Percentiles rank a stretch among this genome's conserved stretches.
These are phyloP conservation scores for Elegia similella DNA, from an alignment of 2,888 invertebrate species.

Conservation along the genomic window DNA sequence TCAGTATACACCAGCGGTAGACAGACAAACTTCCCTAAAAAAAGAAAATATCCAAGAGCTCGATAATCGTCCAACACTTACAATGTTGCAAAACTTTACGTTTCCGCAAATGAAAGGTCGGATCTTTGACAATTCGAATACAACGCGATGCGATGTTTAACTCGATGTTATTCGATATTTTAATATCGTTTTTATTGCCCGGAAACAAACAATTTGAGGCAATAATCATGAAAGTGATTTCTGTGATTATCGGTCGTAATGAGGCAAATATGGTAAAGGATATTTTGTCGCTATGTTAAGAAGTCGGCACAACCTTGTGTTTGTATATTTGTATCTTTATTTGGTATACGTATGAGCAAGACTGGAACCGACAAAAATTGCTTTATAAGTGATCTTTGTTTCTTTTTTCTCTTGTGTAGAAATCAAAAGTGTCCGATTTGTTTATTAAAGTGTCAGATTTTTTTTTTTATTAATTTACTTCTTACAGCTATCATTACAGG, in stretches of 20 bases:
- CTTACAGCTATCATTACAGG: too few relatives aligned
- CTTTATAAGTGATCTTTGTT: too few relatives aligned
- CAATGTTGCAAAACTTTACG: background rate
- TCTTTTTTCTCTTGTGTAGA: too few relatives aligned
- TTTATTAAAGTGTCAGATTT: too few relatives aligned
- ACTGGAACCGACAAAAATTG: too few relatives aligned
- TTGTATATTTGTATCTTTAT: background rate
- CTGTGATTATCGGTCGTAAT: background rate
- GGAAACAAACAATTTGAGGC: slow-evolving; percentile 6
- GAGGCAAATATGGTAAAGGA: background rate
- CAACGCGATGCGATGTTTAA: background rate
- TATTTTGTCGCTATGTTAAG: background rate
- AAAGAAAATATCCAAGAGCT: too few relatives aligned
- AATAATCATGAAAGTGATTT: slow-evolving; percentile 8
- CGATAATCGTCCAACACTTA: too few relatives aligned
- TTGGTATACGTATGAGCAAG: too few relatives aligned
- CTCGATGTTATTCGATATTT: slow-evolving; percentile 3
- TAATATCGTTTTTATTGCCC: slow-evolving; percentile 4
- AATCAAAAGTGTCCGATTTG: too few relatives aligned
- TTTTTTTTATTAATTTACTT: too few relatives aligned
- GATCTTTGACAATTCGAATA: background rate
- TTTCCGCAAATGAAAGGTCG: slow-evolving; percentile 2
- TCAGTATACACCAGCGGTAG: too few relatives aligned
- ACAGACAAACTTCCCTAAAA: too few relatives aligned
- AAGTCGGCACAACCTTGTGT: background rate